Conservation (phyloP, 2,888 invertebrate genomes). For the Tetragonula carbonaria region DNA sequence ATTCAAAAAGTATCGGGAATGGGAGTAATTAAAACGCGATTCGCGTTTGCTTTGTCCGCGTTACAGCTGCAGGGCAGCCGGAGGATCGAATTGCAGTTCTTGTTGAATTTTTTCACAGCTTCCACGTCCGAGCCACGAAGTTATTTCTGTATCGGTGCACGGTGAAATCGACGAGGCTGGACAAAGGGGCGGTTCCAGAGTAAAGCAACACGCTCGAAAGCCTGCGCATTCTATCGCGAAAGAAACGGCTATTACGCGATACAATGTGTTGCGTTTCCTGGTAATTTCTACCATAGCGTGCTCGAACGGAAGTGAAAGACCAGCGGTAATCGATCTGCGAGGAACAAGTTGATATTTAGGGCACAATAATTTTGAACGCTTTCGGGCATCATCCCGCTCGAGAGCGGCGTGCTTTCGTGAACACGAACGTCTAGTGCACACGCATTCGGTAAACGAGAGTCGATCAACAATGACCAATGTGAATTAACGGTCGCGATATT, state of each 20-base stretch:
- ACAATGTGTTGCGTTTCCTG: constrained; percentile 6
- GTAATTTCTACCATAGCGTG: constrained; percentile 31
- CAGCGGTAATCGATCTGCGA: neutral
- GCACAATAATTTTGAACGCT: constrained; percentile 38
- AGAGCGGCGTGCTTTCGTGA: neutral
- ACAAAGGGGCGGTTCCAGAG: neutral
- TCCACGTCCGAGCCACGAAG: constrained; percentile 16
- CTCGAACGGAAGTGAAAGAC: neutral
- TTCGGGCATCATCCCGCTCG: constrained; percentile 14
- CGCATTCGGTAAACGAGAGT: constrained; percentile 8
- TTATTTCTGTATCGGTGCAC: constrained; percentile 25
- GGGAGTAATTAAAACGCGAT: constrained; percentile 31
- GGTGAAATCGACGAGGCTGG: neutral
- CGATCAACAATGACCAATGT: constrained; percentile 18
- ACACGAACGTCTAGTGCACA: neutral
- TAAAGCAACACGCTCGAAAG: constrained; percentile 14
- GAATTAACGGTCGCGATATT: constrained; percentile 46
- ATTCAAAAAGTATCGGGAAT: constrained; percentile 20
- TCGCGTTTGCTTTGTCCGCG: neutral
- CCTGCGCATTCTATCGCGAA: neutral
- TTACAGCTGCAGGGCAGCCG: too few species aligned
- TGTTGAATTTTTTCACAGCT: constrained; percentile 34
- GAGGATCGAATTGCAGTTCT: constrained; percentile 23
- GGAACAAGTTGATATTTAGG: constrained; percentile 7
- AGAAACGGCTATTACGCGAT: neutral